Evolutionary conservation across 2,113 vertebrate species (phyloP).

Genomic region (Semicossyphus pulcher): DNA sequence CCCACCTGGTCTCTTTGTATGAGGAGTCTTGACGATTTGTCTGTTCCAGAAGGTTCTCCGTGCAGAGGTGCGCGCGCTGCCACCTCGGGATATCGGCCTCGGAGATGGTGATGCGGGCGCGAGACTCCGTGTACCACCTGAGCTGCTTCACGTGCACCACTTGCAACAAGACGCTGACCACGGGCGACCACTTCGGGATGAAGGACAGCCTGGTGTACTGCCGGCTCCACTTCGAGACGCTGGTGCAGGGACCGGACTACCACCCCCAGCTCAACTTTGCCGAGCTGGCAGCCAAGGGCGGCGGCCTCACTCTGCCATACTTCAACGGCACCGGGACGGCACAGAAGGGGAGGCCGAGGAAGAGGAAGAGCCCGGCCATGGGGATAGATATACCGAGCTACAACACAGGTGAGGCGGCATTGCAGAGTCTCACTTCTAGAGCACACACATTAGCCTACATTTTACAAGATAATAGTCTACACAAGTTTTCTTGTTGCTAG

Average conservation of each 20-base stretch:
- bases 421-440: not conserved
- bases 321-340: constrained; percentile 96
- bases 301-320: constrained; percentile 91
- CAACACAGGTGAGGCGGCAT: constrained; percentile 89
- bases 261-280: constrained; percentile 95
- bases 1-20: not conserved
- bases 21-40: constrained; percentile 72
- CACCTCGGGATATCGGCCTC: constrained; percentile 99
- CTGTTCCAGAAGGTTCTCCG: constrained; percentile 99
- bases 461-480: too few species aligned
- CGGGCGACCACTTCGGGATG: constrained; percentile 99
- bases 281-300: constrained; percentile 95
- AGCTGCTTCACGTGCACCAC: constrained; percentile 99
- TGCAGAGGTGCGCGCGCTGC: constrained; percentile 99
- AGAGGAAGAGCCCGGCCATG: constrained; percentile 96
- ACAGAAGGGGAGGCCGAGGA: constrained; percentile 97
- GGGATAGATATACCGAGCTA: constrained; percentile 96
- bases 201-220: constrained; percentile 99
- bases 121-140: constrained; percentile 98
- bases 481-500: not conserved
- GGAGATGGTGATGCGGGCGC: constrained; percentile 99
- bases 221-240: constrained; percentile 95
- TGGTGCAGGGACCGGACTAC: constrained; percentile 93
- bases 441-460: not conserved
- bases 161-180: constrained; percentile 98